Conservation (phyloP, 2,888 invertebrate species). For the Temnothorax ravouxi region DNA sequence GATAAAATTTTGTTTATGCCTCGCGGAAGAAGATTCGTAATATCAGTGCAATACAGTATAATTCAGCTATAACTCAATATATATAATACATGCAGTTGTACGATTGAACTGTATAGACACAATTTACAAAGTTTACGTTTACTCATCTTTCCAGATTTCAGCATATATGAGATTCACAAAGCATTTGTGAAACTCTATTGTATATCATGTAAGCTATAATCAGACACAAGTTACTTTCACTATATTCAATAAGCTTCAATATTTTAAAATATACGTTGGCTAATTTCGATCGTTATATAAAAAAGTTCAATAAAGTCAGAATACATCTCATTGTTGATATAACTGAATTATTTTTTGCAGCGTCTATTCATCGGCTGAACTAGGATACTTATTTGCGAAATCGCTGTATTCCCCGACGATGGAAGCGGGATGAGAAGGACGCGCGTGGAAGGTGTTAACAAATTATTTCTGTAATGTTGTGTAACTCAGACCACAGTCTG, state of each 20-base stretch:
- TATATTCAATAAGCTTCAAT: slow-evolving; percentile 39
- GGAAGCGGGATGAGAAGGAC: too few species aligned
- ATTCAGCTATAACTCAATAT: slow-evolving; percentile 42
- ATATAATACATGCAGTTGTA: background rate
- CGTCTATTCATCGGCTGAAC: background rate
- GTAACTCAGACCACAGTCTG: too few species aligned
- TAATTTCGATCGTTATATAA: background rate
- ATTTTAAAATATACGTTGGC: background rate
- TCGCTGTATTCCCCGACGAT: too few species aligned
- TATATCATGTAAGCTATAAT: background rate
- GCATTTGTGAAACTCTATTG: background rate
- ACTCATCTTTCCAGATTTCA: slow-evolving; percentile 1
- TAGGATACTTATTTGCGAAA: slow-evolving; percentile 6
- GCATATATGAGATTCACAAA: background rate
- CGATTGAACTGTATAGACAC: slow-evolving; percentile 3
- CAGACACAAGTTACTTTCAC: background rate
- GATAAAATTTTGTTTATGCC: background rate
- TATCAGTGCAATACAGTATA: slow-evolving; percentile 57
- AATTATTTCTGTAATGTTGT: too few species aligned
- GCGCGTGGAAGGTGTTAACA: too few species aligned
- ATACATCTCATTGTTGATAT: slow-evolving; percentile 2
- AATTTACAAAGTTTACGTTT: slow-evolving; percentile 6
- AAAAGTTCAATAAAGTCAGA: slow-evolving; percentile 9
- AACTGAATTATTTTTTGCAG: slow-evolving; percentile 30
- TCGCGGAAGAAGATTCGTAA: background rate